Conservation (phyloP, 2,888 invertebrate genomes). For the Chrysotoxum bicinctum region DNA sequence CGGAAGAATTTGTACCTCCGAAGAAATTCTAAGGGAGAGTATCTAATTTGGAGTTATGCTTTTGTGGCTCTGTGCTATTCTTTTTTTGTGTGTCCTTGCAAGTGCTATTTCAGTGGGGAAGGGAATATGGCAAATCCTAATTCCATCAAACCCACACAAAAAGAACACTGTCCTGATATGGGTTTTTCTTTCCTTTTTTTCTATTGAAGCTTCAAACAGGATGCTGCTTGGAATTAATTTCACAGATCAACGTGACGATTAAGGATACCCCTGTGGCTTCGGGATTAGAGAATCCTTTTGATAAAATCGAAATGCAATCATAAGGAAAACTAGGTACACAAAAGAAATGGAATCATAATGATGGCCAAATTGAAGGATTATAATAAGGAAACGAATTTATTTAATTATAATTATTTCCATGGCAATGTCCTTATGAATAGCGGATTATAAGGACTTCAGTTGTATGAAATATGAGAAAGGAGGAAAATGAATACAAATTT, state of each 20-base stretch:
- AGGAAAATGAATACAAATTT: neutral
- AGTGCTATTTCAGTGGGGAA: neutral
- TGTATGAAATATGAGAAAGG: neutral
- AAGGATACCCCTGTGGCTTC: constrained; percentile 32
- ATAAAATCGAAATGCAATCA: constrained; percentile 37
- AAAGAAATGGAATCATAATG: constrained; percentile 20
- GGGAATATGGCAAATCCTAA: neutral
- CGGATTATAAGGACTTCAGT: constrained; percentile 31
- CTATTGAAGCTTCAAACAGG: constrained; percentile 5
- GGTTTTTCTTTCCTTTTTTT: constrained; percentile 4
- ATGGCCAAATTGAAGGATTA: constrained; percentile 59
- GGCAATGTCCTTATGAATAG: constrained; percentile 1
- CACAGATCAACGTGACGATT: constrained; percentile 74
- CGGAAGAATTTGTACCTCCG: constrained; percentile 16
- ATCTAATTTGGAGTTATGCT: constrained; percentile 63
- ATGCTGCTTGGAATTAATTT: constrained; percentile 74
- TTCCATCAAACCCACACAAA: constrained; percentile 16
- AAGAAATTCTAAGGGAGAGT: constrained; percentile 26
- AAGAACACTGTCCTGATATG: constrained; percentile 44
- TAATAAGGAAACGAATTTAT: constrained; percentile 30
- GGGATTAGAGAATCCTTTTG: constrained; percentile 17
- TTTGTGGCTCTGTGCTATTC: constrained; percentile 37
- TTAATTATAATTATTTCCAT: constrained; percentile 34
- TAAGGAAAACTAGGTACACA: neutral
- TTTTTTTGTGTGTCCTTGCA: constrained; percentile 1